Evolutionary conservation across 92 coral and sea anemone species (phyloP).

Genomic region (Ricordea florida): DNA sequence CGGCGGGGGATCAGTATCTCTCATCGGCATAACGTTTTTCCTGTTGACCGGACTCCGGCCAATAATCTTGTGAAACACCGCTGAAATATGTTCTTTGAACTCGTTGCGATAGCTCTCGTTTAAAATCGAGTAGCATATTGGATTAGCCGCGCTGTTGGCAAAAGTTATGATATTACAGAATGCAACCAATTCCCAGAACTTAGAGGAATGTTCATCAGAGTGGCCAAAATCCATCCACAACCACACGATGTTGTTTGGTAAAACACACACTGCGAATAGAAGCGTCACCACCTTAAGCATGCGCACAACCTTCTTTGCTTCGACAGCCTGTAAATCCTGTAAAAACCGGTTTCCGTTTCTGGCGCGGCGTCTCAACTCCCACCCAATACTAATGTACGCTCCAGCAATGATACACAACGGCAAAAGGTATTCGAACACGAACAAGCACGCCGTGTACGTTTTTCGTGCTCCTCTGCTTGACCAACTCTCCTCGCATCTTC

Average conservation of each 20-base stretch:
- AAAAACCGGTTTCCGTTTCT: conserved; percentile 50
- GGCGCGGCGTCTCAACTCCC: conserved; percentile 53
- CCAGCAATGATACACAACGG: conserved; percentile 73
- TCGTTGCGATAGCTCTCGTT: conserved; percentile 70
- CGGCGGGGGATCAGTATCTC: neutral
- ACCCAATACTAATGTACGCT: conserved; percentile 72
- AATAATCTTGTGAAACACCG: neutral
- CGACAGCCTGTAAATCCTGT: conserved; percentile 67
- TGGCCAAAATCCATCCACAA: conserved; percentile 87
- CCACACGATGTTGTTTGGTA: conserved; percentile 79
- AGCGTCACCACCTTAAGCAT: conserved; percentile 82
- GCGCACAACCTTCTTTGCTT: conserved; percentile 75
- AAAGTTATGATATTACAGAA: conserved; percentile 74
- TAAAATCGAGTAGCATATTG: conserved; percentile 74
- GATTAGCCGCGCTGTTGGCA: conserved; percentile 93
- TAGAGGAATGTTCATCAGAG: conserved; percentile 52
- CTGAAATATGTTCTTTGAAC: conserved; percentile 27
- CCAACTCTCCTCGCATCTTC: conserved; percentile 70
- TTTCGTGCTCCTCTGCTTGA: conserved; percentile 33
- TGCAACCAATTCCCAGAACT: conserved; percentile 76
- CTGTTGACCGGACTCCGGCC: neutral
- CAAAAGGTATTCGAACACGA: conserved; percentile 60
- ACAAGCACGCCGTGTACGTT: conserved; percentile 61
- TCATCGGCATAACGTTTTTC: neutral
- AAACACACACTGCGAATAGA: conserved; percentile 80